Percentiles rank a stretch among this genome's conserved stretches.
Evolutionary conservation across 2,888 invertebrate genomes (phyloP).

Genomic region (Antitype chi): DNA sequence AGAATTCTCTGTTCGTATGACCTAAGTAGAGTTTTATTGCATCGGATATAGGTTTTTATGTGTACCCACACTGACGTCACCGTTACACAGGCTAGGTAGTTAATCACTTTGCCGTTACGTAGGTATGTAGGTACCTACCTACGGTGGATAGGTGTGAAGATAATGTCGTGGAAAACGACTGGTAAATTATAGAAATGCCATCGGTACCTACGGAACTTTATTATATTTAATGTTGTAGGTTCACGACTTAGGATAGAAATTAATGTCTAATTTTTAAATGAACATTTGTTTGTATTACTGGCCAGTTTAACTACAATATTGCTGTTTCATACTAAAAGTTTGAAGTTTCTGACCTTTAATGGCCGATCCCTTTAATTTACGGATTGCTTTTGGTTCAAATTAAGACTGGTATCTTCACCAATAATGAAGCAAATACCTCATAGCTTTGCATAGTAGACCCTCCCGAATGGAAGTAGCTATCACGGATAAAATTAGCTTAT

Average conservation of each 20-base stretch:
- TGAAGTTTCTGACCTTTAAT: no score
- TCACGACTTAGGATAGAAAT: neutral
- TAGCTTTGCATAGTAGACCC: no score
- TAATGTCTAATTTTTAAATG: neutral
- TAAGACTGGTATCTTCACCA: no score
- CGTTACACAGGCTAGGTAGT: neutral
- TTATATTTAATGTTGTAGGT: neutral
- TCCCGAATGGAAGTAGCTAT: no score
- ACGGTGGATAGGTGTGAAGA: neutral
- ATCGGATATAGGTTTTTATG: conserved; percentile 23
- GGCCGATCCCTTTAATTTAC: no score
- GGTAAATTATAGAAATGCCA: neutral
- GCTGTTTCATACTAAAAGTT: neutral
- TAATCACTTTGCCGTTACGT: conserved; percentile 32
- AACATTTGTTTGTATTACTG: neutral
- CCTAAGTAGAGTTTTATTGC: conserved; percentile 7
- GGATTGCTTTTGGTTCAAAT: no score
- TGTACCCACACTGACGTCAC: conserved; percentile 8
- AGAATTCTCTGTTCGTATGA: conserved; percentile 2
- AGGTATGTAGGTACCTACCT: neutral
- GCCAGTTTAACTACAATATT: neutral
- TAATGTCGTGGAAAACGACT: neutral
- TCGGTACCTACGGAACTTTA: neutral
- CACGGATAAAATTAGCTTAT: no score
- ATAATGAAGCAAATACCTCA: no score